Base-by-base conservation (phyloP, 2,113 vertebrate species). In the Scomber japonicus region DNA sequence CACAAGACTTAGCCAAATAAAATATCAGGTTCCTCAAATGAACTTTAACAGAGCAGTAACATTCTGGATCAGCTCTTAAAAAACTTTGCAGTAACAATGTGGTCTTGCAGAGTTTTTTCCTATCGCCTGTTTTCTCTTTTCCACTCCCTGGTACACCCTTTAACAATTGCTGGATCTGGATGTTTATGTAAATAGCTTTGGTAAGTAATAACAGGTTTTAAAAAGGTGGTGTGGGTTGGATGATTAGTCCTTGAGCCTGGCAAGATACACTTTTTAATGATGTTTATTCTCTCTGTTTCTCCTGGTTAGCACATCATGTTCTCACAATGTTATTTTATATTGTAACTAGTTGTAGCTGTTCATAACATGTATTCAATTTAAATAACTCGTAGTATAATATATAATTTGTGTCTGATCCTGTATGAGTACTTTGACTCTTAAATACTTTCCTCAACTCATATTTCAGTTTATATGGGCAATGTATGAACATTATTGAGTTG, bases 1-100 rank as follows among this genome's bases (percentile, higher is more conserved):
- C 85, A 82, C 59, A 62, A 21, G 35, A 65, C 68, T 4, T 13
- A 16, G 88, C 92, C 91, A 94, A 94, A 89, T 84, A 78, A 92
- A 93, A 94, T 87, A 94, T 88, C 90, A 88, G 82, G 89, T 91
- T 94, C 89, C 91, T 89, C 76, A 92, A 91, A 88, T 92, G 88
- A 92, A 92, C 91, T 93, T 92, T 88, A 89, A 89, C 75, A 85
- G 86, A 86, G 85, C 87, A 84, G 91, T 84, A 89, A 90, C 78
- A 48, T 91, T 92, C 68, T 87, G 83, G 69, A 92, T 91, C 78
- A 73, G 86, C 86, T 87, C 81, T 89, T 87, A 75, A 85, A 91
- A 83, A 83, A 53, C 60, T 57, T 14, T 45, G 75, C 85, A 73
- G 83, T 85, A 89, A 90, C 85, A 88, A 89, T 84, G 89, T 73